Base-by-base conservation (phyloP, 2,888 invertebrate species). In the Nesidiocoris tenuis region DNA sequence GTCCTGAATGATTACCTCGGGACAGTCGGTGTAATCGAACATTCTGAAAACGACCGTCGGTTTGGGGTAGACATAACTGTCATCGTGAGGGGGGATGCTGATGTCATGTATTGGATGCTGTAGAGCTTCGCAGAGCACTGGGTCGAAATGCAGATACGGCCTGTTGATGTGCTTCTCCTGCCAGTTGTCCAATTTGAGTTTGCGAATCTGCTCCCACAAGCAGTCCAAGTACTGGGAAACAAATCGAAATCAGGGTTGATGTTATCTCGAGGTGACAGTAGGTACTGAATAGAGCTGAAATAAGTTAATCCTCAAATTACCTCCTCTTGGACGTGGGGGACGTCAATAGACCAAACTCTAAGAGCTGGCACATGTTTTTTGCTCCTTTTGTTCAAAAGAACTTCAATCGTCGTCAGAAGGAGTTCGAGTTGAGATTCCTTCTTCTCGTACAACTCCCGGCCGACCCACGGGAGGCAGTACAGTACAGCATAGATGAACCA, bases 21-120 rank as follows among this genome's bases (percentile, higher is more conserved):
- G 97, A 81, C 98, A 97, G 85, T 99, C 99, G 0, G 98, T 97
- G 83, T 98, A 97, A 84, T 98, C 98, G 85, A 99, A 99, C 90
- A 99, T 93, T 59, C 95, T 88, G 84, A 96, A 98, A 55, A 98
- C 92, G 0, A 96, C 95, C 83, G 92, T 90, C 0, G 99, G 99
- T 88, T 96, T 91, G 0, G 98, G 98, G 85, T 99, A 99, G 22
- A 88, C 86, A 82, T 92, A 93, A 1, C 90, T 89, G 79, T 96
- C 94, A 82, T 95, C 92, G 85, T 98, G 98, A 0, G 95, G 93
- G 2, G 98, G 97, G 12, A 97, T 94, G 82, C 93, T 87, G 83
- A 98, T 93, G 76, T 90, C 88, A 1, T 96, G 97, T 79, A 99
- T 86, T 82, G 95, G 96, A 83, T 99, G 98, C 82, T 98, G 97